Conservation (phyloP, 2,888 invertebrate genomes). For the Labia minor region DNA sequence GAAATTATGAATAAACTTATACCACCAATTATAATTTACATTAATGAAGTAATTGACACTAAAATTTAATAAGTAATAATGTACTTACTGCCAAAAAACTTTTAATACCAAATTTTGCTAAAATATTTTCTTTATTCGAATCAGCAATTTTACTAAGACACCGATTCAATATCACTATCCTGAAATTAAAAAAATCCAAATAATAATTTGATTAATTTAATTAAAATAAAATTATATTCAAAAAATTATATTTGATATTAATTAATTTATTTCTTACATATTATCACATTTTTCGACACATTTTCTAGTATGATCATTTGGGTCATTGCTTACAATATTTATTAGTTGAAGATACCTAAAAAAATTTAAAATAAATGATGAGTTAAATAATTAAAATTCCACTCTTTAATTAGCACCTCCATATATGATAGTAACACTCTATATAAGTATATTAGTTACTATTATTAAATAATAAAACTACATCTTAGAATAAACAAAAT, state of each 20-base stretch:
- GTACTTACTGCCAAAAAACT: slow-evolving; percentile 41
- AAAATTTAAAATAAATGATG: slow-evolving; percentile 19
- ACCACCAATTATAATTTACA: no score
- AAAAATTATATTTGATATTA: no score
- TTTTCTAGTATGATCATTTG: slow-evolving; percentile 30
- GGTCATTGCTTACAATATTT: slow-evolving; percentile 26
- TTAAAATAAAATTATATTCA: slow-evolving; percentile 21
- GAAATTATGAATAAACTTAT: slow-evolving; percentile 18
- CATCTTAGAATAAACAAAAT: no score
- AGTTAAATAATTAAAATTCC: neutral
- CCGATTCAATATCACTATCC: slow-evolving; percentile 42
- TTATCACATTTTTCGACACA: slow-evolving; percentile 34
- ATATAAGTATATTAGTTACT: no score
- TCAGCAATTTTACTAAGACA: slow-evolving; percentile 39
- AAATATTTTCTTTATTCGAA: slow-evolving; percentile 36
- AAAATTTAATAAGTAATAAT: no score
- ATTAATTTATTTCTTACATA: slow-evolving; percentile 33
- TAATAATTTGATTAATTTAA: neutral
- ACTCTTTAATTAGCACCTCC: no score
- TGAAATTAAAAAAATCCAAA: slow-evolving; percentile 31
- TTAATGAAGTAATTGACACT: neutral
- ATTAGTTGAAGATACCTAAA: slow-evolving; percentile 33
- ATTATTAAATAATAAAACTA: no score
- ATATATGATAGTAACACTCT: no score
- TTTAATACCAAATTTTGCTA: slow-evolving; percentile 41